Conservation (phyloP, 2,113 vertebrate species). For the Esox niger region DNA sequence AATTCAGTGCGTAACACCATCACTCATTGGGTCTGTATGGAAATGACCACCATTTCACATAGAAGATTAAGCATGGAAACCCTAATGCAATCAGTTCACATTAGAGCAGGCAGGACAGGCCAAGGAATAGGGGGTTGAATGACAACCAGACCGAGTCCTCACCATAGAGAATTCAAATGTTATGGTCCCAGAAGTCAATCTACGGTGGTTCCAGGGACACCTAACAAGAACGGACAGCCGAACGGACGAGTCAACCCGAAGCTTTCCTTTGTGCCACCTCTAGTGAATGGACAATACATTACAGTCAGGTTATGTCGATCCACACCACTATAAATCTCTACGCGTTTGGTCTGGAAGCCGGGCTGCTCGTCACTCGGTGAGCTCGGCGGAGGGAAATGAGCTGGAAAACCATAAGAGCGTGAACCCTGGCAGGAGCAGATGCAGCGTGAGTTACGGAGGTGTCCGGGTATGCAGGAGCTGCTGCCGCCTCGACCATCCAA, state of each 20-base stretch:
- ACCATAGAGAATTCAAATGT: neutral
- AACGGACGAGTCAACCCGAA: constrained; percentile 28
- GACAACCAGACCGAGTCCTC: neutral
- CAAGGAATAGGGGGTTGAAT: neutral
- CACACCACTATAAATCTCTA: constrained; percentile 43
- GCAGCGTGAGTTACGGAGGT: neutral
- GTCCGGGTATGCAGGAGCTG: neutral
- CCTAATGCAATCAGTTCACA: constrained; percentile 28
- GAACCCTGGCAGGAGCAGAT: neutral
- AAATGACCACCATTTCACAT: constrained; percentile 15
- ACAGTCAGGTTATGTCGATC: constrained; percentile 39
- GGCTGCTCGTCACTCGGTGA: constrained; percentile 27
- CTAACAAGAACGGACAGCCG: no score
- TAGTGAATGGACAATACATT: constrained; percentile 21
- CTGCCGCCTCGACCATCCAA: neutral
- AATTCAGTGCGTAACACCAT: no score
- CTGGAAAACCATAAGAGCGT: constrained; percentile 57
- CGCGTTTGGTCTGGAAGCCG: constrained; percentile 26
- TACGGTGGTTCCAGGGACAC: no score
- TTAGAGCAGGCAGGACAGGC: constrained; percentile 6
- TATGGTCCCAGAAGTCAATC: neutral
- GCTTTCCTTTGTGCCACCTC: constrained; percentile 8
- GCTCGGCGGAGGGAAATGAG: constrained; percentile 45
- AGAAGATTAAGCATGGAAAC: constrained; percentile 29
- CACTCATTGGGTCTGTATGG: neutral